Base-by-base conservation (phyloP, 1,140 invertebrate genomes). In the Ceratina japonica region DNA sequence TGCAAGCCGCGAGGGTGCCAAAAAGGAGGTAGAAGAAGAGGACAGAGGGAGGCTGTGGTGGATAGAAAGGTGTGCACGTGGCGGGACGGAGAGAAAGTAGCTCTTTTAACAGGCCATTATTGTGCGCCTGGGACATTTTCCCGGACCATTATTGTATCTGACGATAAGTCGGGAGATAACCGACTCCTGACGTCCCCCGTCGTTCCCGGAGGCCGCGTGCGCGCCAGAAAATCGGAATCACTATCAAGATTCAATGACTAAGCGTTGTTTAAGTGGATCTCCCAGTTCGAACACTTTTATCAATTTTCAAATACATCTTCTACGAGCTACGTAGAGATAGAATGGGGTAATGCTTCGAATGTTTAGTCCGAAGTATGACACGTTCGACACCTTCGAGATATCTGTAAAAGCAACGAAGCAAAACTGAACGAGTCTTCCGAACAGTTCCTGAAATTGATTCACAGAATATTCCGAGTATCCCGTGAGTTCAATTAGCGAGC, bases 111-210 rank as follows among this genome's bases (percentile, higher is more conserved):
- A 82, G 86, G 79, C 82, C 80, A 80, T 85, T 87, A 88, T 88
- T 86, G 84, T 81, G 76, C 49, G 81, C 75, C 76, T 77, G 85
- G 79, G 73, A 87, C 86, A 76, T 87, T 88, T 86, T 86, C 87
- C 86, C 84, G 79, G 68, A 71, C 84, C 82, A 86, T 88, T 89
- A 89, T 88, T 87, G 81, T 87, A 87, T 87, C 83, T 83, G 84
- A 83, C 80, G 80, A 89, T 89, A 89, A 89, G 83, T 88, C 84
- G 81, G 72, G 80, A 88, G 88, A 89, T 88, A 89, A 89, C 75
- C 62, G 85, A 69, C 61, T 72, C 79, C 75, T 73, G 65, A 79
- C 77, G 71, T 84, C 86, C 80, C 82, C 65, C 70, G 76, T 82
- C 74, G 63, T 79, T 77, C 76, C 75, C 59, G 80, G 74, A 73